Conservation (phyloP, 2,888 invertebrate species). For the Caenorhabditis auriculariae region DNA sequence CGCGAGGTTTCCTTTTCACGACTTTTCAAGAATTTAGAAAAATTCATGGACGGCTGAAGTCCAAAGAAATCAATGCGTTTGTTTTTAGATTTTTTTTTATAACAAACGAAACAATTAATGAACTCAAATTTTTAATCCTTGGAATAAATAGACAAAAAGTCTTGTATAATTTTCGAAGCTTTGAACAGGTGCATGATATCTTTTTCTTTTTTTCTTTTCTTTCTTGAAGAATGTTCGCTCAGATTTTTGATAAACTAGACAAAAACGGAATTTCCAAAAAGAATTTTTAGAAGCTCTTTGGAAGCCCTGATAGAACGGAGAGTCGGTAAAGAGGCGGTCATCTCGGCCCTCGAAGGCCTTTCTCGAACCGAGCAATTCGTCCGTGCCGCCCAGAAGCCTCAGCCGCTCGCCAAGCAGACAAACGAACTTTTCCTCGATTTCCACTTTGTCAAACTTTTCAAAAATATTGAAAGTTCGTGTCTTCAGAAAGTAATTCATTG, state of each 20-base stretch:
- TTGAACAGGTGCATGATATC: no score
- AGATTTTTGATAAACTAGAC: no score
- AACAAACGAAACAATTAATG: no score
- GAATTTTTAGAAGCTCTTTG: slow-evolving; percentile 17
- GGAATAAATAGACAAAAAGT: no score
- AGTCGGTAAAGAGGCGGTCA: slow-evolving; percentile 84
- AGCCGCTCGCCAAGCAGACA: slow-evolving; percentile 77
- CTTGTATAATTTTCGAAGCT: no score
- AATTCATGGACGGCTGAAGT: no score
- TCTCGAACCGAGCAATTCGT: slow-evolving; percentile 83
- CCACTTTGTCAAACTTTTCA: slow-evolving; percentile 89
- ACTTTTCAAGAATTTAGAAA: slow-evolving; percentile 62
- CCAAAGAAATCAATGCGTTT: no score
- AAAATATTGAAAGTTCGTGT: slow-evolving; percentile 51
- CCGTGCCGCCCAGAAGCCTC: slow-evolving; percentile 88
- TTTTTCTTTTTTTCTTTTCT: no score
- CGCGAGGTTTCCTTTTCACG: slow-evolving; percentile 6
- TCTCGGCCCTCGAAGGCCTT: slow-evolving; percentile 82
- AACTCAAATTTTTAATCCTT: no score
- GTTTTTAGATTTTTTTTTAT: no score
- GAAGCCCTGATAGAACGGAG: slow-evolving; percentile 77
- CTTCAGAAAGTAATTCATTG: background rate
- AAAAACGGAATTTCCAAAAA: no score
- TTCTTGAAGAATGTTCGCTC: no score
- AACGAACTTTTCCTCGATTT: slow-evolving; percentile 85